Evolutionary conservation across 2,888 invertebrate genomes (phyloP).

Genomic region (Zaprionus bogoriensis): DNA sequence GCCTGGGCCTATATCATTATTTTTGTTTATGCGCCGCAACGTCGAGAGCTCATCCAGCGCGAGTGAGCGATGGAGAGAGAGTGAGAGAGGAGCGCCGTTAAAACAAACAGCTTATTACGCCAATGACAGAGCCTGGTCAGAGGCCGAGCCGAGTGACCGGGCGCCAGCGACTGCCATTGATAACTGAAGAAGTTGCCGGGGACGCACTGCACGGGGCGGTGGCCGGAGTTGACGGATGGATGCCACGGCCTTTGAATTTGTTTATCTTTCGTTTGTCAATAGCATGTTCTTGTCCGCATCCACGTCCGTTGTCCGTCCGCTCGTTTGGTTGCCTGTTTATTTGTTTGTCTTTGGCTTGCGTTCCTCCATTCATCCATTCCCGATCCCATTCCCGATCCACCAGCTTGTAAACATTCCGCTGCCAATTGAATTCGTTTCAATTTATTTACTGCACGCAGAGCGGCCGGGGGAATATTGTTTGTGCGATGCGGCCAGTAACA

Average conservation of each 20-base stretch:
- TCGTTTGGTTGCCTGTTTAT: slow-evolving; percentile 50
- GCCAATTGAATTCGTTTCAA: slow-evolving; percentile 77
- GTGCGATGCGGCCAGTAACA: slow-evolving; percentile 47
- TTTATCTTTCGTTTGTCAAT: slow-evolving; percentile 72
- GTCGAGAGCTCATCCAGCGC: slow-evolving; percentile 21
- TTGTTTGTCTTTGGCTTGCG: slow-evolving; percentile 52
- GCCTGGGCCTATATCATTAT: slow-evolving; percentile 62
- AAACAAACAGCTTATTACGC: slow-evolving; percentile 78
- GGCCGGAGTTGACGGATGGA: slow-evolving; percentile 22
- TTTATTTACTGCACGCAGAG: slow-evolving; percentile 65
- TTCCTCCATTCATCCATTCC: slow-evolving; percentile 15
- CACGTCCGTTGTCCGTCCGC: not conserved
- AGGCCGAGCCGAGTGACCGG: slow-evolving; percentile 22
- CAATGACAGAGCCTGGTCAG: slow-evolving; percentile 57
- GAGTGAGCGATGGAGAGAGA: slow-evolving; percentile 6
- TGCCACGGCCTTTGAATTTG: slow-evolving; percentile 63
- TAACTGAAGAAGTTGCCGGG: slow-evolving; percentile 51
- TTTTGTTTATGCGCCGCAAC: slow-evolving; percentile 67
- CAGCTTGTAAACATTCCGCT: slow-evolving; percentile 67
- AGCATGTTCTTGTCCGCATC: slow-evolving; percentile 31
- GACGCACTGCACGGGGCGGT: not conserved
- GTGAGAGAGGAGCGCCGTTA: slow-evolving; percentile 60
- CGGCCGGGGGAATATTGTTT: slow-evolving; percentile 45
- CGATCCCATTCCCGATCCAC: slow-evolving; percentile 15
- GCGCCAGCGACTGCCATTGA: slow-evolving; percentile 63